phyloP scores from a whole-genome alignment of 92 coral and sea anemone species.

The Zoanthus solanderi region DNA sequence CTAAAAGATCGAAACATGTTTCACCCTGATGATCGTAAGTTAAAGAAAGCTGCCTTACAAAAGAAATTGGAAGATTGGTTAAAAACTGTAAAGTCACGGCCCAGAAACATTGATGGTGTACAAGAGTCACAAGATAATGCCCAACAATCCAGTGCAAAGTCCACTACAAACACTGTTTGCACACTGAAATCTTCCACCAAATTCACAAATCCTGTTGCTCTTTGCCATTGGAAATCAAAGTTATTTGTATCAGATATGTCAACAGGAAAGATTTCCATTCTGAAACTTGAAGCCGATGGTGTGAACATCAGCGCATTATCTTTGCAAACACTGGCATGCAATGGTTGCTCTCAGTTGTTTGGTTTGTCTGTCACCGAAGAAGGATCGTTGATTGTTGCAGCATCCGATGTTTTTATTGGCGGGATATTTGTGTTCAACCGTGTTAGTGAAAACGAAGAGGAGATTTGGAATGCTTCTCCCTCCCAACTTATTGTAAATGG shows the following conservation, averaged over 20 bases:
- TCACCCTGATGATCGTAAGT: conserved; percentile 46
- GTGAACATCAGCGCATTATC: conserved; percentile 53
- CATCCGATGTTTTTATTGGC: conserved; percentile 48
- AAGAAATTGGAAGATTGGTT: conserved; percentile 51
- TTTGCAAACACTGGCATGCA: conserved; percentile 49
- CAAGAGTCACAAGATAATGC: conserved; percentile 39
- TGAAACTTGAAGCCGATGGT: conserved; percentile 50
- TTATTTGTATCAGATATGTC: conserved; percentile 50
- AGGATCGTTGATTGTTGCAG: conserved; percentile 53
- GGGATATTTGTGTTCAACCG: conserved; percentile 46
- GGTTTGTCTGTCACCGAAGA: conserved; percentile 51
- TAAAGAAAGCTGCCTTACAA: conserved; percentile 51
- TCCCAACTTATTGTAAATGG: conserved; percentile 49
- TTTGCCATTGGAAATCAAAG: conserved; percentile 49
- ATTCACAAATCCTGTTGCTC: conserved; percentile 47
- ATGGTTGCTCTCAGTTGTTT: conserved; percentile 50
- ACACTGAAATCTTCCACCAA: conserved; percentile 51
- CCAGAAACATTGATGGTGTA: conserved; percentile 32
- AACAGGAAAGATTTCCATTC: conserved; percentile 48
- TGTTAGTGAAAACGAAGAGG: conserved; percentile 45
- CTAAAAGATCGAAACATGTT: conserved; percentile 48
- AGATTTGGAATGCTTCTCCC: conserved; percentile 44
- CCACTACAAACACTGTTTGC: conserved; percentile 51
- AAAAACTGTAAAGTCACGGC: conserved; percentile 47
- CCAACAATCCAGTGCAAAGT: conserved; percentile 48